These are phyloP conservation scores for Oscheius sp. DNA, from an alignment of 2,888 invertebrate species.

Conservation along the genomic window DNA sequence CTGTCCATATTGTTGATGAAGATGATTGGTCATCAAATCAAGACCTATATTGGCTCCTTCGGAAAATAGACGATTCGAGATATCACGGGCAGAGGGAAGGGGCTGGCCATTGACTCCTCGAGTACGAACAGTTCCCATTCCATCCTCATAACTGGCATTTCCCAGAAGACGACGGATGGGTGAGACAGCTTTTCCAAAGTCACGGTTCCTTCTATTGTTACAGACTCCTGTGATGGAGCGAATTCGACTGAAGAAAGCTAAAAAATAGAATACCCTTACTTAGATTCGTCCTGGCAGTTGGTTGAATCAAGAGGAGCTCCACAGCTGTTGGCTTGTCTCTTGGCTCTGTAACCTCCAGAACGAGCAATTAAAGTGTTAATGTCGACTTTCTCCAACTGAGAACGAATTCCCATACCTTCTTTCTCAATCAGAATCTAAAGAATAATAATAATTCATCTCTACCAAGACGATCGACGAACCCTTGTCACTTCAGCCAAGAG, in stretches of 20 bases:
- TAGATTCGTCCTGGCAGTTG: slow-evolving; percentile 32
- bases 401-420: slow-evolving; percentile 11
- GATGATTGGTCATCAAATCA: slow-evolving; percentile 46
- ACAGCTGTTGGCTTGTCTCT: not conserved
- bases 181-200: slow-evolving; percentile 85
- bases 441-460: too few relatives aligned
- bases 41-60: slow-evolving; percentile 23
- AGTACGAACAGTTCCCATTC: slow-evolving; percentile 34
- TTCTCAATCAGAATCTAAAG: slow-evolving; percentile 14
- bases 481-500: not conserved
- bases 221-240: slow-evolving; percentile 80
- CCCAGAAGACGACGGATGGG: slow-evolving; percentile 82
- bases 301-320: not conserved
- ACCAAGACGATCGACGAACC: too few relatives aligned
- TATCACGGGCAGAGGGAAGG: slow-evolving; percentile 44
- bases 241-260: too few relatives aligned
- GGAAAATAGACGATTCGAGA: slow-evolving; percentile 43
- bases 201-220: slow-evolving; percentile 81
- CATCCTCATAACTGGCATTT: slow-evolving; percentile 80
- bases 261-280: not conserved
- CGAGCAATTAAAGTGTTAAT: slow-evolving; percentile 10
- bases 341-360: not conserved
- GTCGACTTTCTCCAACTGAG: slow-evolving; percentile 19
- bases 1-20: slow-evolving; percentile 89
- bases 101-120: slow-evolving; percentile 31